A percentile compares a stretch with the other conserved stretches of the same genome.
phyloP scores from a whole-genome alignment of 2,888 invertebrate genomes.

The Digitonthophagus gazella region DNA sequence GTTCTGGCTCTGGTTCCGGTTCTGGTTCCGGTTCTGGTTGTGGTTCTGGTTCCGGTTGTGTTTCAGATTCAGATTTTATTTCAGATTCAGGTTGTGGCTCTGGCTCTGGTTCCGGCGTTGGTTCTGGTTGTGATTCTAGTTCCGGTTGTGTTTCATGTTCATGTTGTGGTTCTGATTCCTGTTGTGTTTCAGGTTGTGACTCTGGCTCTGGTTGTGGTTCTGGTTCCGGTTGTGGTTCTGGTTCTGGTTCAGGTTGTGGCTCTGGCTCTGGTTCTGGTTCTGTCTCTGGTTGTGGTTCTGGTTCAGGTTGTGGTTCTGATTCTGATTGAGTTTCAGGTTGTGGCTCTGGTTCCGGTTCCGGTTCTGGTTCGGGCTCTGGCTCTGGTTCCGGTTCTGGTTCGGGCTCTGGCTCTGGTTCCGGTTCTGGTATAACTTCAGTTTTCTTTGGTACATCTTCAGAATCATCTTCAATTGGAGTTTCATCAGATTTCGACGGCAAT shows the following conservation, averaged over 20 bases:
- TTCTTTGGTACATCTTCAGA: conserved; percentile 40
- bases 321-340: conserved; percentile 38
- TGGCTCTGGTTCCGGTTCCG: conserved; percentile 37
- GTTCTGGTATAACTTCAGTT: conserved; percentile 32
- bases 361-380: conserved; percentile 32
- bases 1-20: conserved; percentile 32
- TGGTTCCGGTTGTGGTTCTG: conserved; percentile 38
- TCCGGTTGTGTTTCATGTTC: conserved; percentile 37
- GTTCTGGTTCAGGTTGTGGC: conserved; percentile 32
- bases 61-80: background rate
- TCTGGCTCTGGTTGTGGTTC: conserved; percentile 37
- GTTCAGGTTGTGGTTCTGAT: conserved; percentile 32
- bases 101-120: conserved; percentile 35
- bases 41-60: background rate
- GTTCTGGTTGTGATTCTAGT: conserved; percentile 43
- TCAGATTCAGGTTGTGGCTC: conserved; percentile 26
- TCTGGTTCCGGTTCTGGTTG: conserved; percentile 38
- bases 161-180: conserved; percentile 36
- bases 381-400: conserved; percentile 36
- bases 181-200: conserved; percentile 35
- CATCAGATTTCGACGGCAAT: background rate
- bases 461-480: conserved; percentile 29
- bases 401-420: conserved; percentile 31
- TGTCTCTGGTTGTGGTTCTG: conserved; percentile 31
- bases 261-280: conserved; percentile 36